Conservation (phyloP, 2,888 invertebrate species). For the Cerastis leucographa region DNA sequence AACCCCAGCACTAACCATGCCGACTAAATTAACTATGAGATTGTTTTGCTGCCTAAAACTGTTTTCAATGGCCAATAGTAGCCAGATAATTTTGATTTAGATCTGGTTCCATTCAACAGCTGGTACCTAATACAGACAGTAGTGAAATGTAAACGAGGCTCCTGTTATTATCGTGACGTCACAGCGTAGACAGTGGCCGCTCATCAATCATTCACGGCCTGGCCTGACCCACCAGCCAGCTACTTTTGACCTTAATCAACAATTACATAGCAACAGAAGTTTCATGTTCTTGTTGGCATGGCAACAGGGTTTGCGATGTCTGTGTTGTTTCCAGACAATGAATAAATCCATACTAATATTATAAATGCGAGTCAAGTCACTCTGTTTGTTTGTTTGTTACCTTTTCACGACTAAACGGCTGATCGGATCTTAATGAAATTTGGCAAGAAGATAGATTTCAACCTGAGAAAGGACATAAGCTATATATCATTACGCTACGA, state of each 20-base stretch:
- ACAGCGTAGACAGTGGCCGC: background rate
- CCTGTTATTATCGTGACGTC: conserved; percentile 28
- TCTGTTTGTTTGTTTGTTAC: too few relatives aligned
- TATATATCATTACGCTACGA: too few relatives aligned
- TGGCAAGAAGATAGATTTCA: too few relatives aligned
- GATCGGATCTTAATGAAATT: too few relatives aligned
- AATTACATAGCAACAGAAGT: conserved; percentile 45
- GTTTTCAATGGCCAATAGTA: background rate
- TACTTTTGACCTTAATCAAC: conserved; percentile 35
- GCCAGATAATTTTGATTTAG: background rate
- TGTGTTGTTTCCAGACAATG: background rate
- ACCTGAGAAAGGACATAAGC: too few relatives aligned
- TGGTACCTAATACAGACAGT: background rate
- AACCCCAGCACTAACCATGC: too few relatives aligned
- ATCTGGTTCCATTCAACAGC: background rate
- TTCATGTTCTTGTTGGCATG: background rate
- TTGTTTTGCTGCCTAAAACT: background rate
- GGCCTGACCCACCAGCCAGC: conserved; percentile 22
- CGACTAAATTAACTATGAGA: background rate
- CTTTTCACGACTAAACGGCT: too few relatives aligned
- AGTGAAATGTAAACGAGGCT: background rate
- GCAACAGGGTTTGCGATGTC: conserved; percentile 16
- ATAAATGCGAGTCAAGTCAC: too few relatives aligned
- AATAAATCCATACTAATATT: background rate
- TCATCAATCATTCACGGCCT: conserved; percentile 60